These are phyloP conservation scores for Setophaga petechia DNA, from an alignment of 2,113 vertebrate genomes.

Conservation along the genomic window DNA sequence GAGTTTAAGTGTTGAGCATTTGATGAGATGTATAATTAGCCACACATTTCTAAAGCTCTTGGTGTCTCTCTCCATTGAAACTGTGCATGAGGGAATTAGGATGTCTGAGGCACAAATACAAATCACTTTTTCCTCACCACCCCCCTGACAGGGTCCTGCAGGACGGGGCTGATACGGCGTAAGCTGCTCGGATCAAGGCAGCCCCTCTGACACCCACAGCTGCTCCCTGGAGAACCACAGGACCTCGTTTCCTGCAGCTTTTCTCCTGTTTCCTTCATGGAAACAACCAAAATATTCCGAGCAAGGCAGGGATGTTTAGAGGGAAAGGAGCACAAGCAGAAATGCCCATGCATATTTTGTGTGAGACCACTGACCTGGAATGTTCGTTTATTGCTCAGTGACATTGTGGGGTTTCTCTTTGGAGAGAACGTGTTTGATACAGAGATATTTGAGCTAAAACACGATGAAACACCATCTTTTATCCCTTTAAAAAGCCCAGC, in stretches of 20 bases:
- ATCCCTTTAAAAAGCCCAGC: neutral
- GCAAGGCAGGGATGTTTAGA: accelerated
- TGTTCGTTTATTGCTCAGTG: accelerated
- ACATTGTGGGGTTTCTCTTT: neutral
- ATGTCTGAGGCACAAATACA: conserved; percentile 49
- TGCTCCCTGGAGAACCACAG: neutral
- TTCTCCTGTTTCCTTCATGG: accelerated
- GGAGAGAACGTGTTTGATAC: accelerated
- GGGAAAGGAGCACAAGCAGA: neutral
- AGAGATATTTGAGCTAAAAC: neutral
- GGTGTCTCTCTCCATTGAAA: conserved; percentile 48
- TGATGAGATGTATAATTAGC: conserved; percentile 71
- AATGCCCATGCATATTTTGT: accelerated
- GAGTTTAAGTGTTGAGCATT: conserved; percentile 38
- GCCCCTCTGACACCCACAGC: neutral
- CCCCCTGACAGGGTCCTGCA: neutral
- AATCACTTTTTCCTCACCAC: neutral
- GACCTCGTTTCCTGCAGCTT: neutral
- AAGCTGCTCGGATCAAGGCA: neutral
- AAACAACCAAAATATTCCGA: neutral
- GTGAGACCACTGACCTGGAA: accelerated
- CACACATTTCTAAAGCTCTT: conserved; percentile 52
- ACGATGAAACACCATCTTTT: neutral
- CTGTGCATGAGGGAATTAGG: conserved; percentile 54
- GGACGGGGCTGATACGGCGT: neutral